A percentile compares a stretch with the other conserved stretches of the same genome.
phyloP scores from a whole-genome alignment of 2,797 vertebrate genomes.

The Rhynchonycteris naso region DNA sequence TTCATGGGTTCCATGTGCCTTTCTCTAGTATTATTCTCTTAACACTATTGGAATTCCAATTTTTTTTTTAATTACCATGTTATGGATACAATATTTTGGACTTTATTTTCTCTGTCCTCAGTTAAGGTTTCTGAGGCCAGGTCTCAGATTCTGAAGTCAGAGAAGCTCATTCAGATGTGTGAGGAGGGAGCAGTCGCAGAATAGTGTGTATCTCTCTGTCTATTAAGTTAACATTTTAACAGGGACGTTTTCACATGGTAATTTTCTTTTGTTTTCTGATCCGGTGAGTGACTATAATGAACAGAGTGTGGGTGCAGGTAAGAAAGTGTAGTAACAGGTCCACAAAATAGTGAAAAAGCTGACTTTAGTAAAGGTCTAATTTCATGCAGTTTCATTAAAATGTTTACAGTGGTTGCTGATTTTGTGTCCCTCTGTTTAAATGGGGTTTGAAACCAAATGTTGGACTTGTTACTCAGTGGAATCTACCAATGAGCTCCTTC shows the following conservation, averaged over 20 bases:
- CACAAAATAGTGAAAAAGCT: background rate
- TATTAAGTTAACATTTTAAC: background rate
- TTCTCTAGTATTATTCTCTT: background rate
- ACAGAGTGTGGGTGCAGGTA: background rate
- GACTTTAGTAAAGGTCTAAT: background rate
- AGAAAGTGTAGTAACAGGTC: background rate
- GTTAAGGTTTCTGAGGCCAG: accelerated
- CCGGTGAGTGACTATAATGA: background rate
- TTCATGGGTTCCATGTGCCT: background rate
- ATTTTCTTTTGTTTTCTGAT: background rate
- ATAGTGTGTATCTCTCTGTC: background rate
- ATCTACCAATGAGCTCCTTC: background rate
- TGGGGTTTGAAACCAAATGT: background rate
- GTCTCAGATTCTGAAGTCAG: background rate
- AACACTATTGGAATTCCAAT: background rate
- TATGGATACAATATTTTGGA: background rate
- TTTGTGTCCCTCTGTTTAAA: background rate
- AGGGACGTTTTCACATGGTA: background rate
- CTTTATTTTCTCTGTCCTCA: background rate
- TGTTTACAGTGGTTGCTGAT: background rate
- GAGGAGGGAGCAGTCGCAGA: background rate
- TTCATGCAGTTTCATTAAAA: background rate
- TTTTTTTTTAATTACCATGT: background rate
- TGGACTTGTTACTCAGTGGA: background rate
- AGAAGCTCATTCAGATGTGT: background rate